Evolutionary conservation across 2,113 vertebrate species (phyloP), one percentile per base, ranked within the genome.

Genomic region (Halcyon senegalensis): DNA sequence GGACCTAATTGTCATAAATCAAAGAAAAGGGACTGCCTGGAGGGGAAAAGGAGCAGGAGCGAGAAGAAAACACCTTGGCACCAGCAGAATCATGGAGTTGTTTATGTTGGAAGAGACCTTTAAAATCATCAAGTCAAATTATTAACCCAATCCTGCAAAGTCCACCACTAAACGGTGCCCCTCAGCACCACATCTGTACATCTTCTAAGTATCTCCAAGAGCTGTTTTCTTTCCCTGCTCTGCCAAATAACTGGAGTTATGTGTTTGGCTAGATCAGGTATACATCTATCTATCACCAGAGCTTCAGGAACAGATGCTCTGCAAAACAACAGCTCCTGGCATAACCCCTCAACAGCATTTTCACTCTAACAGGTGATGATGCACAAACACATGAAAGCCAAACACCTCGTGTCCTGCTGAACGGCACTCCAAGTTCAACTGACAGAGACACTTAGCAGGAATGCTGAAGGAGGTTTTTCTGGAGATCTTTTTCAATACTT

Each of bases 401-500:
- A 72, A 59, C 5, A 1, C 35, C 39, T 55, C 3, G 0, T 0
- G 1, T 55, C 53, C 46, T 48, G 78, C 66, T 31, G 25, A 48
- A 53, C 0, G 1, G 53, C 39, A 16, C 56, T 84, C 63, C 46
- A 15, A 13, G 30, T 39, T 30, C 67, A 41, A 16, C 17, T 1
- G 0, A 35, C 27, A 4, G 14, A 78, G 31, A 50, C 10, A 3
- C 30, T 12, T 5, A 9, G 31, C 60, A 37, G 23, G 35, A 93
- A 79, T 6, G 10, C 35, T 19, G 48, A 31, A 76, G 11, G 67
- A 85, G 68, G 17, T 69, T 69, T 69, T 9, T 28, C 1, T 23
- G 1, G 55, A 56, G 50, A 64, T 64, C 37, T 70, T 86, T 75
- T 53, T 59, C 44, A 59, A 70, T 13, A 46, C 24, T 20, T 11